These are phyloP conservation scores for Chiroxiphia lanceolata DNA, from an alignment of 2,797 vertebrate species.

Conservation along the genomic window DNA sequence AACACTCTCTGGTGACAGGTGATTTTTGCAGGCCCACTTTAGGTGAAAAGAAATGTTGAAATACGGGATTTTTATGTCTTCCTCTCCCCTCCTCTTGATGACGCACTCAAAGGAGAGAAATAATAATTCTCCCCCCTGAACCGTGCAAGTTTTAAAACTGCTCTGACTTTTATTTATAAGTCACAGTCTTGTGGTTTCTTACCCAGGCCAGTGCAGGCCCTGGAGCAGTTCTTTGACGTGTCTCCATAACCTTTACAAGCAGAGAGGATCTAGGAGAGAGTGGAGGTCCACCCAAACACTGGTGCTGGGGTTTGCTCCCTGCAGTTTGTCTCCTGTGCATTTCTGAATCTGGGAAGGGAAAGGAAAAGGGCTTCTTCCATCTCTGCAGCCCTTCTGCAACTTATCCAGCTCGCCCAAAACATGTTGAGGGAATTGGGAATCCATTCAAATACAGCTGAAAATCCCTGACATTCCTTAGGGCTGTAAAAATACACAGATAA, in stretches of 20 bases:
- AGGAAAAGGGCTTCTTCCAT: neutral
- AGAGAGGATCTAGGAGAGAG: neutral
- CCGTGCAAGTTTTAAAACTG: neutral
- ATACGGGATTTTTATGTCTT: neutral
- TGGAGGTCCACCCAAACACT: neutral
- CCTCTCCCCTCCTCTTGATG: neutral
- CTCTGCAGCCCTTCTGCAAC: neutral
- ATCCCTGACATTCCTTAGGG: neutral
- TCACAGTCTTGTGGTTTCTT: neutral
- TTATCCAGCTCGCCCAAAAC: neutral
- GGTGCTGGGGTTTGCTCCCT: neutral
- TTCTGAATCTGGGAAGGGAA: neutral
- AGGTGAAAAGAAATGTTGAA: neutral
- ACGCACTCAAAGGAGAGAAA: neutral
- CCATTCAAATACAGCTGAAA: neutral
- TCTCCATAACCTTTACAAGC: neutral
- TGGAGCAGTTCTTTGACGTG: neutral
- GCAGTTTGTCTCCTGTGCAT: neutral
- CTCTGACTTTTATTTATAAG: neutral
- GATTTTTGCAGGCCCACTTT: neutral
- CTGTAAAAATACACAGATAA: neutral
- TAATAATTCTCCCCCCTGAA: neutral
- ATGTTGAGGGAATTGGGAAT: neutral
- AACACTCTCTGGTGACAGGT: neutral
- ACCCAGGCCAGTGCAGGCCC: neutral